These are phyloP conservation scores for Rhyacichthys aspro DNA, from an alignment of 2,797 vertebrate genomes.

Conservation along the genomic window DNA sequence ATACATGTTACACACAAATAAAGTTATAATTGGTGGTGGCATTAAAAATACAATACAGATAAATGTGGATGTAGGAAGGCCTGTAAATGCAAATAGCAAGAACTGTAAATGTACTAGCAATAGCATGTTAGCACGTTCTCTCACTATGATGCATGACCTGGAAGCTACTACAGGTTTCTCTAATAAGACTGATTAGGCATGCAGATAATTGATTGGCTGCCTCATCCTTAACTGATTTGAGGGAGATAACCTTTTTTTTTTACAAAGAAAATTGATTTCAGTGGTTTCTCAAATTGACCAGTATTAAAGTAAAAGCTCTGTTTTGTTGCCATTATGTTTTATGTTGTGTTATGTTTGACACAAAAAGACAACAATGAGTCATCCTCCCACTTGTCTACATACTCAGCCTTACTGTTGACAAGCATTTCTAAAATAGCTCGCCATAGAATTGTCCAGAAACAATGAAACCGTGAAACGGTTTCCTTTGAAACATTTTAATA, in stretches of 20 bases:
- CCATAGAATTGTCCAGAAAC: slow-evolving; percentile 1
- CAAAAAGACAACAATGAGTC: slow-evolving; percentile 22
- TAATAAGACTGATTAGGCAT: slow-evolving; percentile 6
- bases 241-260: neutral
- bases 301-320: neutral
- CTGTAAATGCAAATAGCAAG: too few species aligned
- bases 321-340: neutral
- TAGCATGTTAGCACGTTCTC: too few species aligned
- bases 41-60: too few species aligned
- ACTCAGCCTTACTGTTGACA: neutral
- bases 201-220: slow-evolving; percentile 13
- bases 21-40: too few species aligned
- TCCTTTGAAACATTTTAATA: slow-evolving; percentile 10
- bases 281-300: neutral
- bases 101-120: too few species aligned
- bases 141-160: too few species aligned
- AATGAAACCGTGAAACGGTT: neutral
- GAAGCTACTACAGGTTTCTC: neutral
- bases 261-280: neutral
- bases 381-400: neutral
- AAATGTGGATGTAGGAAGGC: too few species aligned
- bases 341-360: slow-evolving; percentile 14
- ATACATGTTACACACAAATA: too few species aligned
- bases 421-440: neutral
- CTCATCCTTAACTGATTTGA: neutral